A percentile compares a stretch with the other conserved stretches of the same genome.
Evolutionary conservation across 2,797 vertebrate genomes (phyloP).

Genomic region (Allobates femoralis): DNA sequence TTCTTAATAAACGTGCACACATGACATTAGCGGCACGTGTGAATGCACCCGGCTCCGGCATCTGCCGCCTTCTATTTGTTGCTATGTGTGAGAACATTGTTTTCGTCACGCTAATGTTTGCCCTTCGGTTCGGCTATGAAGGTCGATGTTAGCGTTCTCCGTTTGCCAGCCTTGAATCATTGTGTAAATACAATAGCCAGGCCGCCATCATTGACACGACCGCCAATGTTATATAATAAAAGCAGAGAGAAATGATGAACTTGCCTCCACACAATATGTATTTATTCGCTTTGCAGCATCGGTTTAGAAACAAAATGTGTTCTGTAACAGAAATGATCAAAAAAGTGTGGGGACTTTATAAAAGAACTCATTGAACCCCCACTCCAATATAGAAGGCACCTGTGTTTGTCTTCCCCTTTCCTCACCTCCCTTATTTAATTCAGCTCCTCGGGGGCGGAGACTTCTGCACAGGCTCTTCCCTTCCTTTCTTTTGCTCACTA

Average conservation of each 20-base stretch:
- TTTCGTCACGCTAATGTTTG: not conserved
- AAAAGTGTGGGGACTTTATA: no score
- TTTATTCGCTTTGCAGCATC: not conserved
- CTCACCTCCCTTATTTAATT: no score
- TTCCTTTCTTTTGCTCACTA: no score
- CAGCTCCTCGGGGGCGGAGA: no score
- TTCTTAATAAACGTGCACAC: not conserved
- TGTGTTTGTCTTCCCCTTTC: no score
- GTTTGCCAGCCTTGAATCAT: conserved; percentile 27
- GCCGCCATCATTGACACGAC: not conserved
- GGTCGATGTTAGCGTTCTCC: conserved; percentile 12
- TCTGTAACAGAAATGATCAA: no score
- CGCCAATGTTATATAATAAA: not conserved
- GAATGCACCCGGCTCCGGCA: not conserved
- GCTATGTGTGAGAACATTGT: not conserved
- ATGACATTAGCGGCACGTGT: not conserved
- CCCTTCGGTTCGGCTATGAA: not conserved
- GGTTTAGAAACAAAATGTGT: not conserved
- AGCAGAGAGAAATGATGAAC: not conserved
- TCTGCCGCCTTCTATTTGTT: not conserved
- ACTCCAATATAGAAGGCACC: no score
- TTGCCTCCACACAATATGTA: not conserved
- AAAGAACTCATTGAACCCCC: no score
- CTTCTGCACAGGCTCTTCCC: no score
- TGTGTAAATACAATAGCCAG: conserved; percentile 4